phyloP scores from a whole-genome alignment of 2,888 invertebrate species.

The Metopia argyrocephala region DNA sequence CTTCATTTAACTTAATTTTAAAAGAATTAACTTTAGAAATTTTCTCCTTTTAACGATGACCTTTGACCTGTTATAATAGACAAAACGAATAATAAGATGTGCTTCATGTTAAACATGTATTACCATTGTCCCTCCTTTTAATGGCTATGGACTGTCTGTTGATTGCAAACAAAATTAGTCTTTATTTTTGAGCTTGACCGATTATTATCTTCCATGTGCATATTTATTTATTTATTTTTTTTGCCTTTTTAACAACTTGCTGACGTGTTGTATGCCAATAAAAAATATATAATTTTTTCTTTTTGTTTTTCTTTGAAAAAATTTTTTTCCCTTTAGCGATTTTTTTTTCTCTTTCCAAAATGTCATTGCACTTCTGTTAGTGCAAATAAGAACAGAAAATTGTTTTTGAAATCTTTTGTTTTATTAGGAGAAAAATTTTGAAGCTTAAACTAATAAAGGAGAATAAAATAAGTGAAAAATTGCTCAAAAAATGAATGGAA shows the following conservation, averaged over 20 bases:
- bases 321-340: neutral
- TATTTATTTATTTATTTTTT: constrained; percentile 27
- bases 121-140: neutral
- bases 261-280: constrained; percentile 55
- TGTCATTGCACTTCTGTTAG: constrained; percentile 19
- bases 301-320: neutral
- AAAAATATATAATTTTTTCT: neutral
- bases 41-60: neutral
- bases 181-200: neutral
- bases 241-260: constrained; percentile 30
- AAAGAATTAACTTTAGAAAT: neutral
- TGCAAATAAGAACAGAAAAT: neutral
- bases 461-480: neutral
- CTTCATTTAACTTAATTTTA: too few relatives aligned
- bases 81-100: neutral
- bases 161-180: too few relatives aligned
- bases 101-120: constrained; percentile 34
- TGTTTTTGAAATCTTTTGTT: neutral
- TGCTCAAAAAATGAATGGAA: neutral
- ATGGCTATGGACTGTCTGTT: neutral
- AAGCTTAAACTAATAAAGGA: neutral
- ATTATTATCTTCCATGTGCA: constrained; percentile 38
- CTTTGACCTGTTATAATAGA: neutral
- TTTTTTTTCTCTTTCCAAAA: too few relatives aligned
- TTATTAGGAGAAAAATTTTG: neutral